Evolutionary conservation across 1,140 invertebrate species (phyloP).

Genomic region (Drosophila fuyamai): DNA sequence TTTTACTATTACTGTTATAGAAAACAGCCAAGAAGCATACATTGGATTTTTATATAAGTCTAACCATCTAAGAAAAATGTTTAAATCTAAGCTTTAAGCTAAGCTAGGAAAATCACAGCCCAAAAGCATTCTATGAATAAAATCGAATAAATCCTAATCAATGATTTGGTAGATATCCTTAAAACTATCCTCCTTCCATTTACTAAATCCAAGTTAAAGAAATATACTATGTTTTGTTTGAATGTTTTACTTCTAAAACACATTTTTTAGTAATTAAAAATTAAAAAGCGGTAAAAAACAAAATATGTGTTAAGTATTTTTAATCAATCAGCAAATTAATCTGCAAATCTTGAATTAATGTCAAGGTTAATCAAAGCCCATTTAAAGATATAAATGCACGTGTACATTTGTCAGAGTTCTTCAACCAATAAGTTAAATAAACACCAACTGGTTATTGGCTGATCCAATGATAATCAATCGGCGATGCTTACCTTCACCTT

Average conservation of each 20-base stretch:
- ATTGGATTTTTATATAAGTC: background rate
- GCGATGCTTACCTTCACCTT: constrained; percentile 50
- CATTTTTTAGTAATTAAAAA: too few relatives aligned
- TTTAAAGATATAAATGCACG: constrained; percentile 9
- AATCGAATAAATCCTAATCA: background rate
- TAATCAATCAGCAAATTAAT: constrained; percentile 2
- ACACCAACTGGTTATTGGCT: constrained; percentile 21
- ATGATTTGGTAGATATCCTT: background rate
- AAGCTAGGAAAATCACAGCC: background rate
- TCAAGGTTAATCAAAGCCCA: constrained; percentile 6
- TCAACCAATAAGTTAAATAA: constrained; percentile 23
- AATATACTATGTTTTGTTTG: too few relatives aligned
- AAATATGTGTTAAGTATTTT: background rate
- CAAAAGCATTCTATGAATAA: constrained; percentile 5
- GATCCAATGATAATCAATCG: constrained; percentile 27
- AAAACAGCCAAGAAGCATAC: constrained; percentile 26
- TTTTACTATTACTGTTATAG: too few relatives aligned
- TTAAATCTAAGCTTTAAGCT: background rate
- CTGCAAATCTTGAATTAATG: constrained; percentile 1
- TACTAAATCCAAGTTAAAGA: background rate
- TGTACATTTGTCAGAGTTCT: constrained; percentile 24
- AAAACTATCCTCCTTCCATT: too few relatives aligned
- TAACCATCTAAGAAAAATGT: background rate
- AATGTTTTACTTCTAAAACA: too few relatives aligned
- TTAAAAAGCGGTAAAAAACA: background rate